Conservation (phyloP, 2,113 vertebrate species). For the Nanorana parkeri region DNA sequence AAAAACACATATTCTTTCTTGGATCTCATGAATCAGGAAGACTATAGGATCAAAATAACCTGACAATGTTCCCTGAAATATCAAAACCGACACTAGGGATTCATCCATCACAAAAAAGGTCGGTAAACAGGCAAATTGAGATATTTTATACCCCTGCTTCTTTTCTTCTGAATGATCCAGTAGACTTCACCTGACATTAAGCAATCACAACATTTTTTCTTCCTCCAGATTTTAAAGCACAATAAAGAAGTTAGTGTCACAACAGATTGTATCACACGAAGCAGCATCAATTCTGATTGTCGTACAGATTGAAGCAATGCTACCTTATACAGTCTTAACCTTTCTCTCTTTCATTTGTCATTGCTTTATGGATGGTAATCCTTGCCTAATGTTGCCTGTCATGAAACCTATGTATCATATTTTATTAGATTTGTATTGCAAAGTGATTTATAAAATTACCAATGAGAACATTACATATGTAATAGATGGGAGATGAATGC, state of each 20-base stretch:
- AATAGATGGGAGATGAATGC: conserved; percentile 51
- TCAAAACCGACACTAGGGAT: conserved; percentile 80
- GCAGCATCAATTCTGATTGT: conserved; percentile 83
- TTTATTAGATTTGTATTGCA: conserved; percentile 71
- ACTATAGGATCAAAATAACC: conserved; percentile 25
- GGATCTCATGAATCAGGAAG: conserved; percentile 13
- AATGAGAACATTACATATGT: conserved; percentile 62
- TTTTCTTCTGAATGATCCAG: conserved; percentile 80
- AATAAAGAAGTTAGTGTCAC: conserved; percentile 86
- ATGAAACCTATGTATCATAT: conserved; percentile 67
- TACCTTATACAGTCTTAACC: conserved; percentile 84
- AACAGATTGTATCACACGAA: conserved; percentile 78
- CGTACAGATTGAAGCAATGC: conserved; percentile 80
- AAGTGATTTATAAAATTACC: conserved; percentile 72
- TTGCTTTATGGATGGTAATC: conserved; percentile 81
- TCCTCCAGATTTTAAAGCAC: conserved; percentile 80
- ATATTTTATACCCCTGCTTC: conserved; percentile 80
- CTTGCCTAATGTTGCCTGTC: conserved; percentile 72
- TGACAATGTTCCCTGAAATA: conserved; percentile 13
- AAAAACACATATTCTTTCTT: background rate
- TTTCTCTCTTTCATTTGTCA: conserved; percentile 87
- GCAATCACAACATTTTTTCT: conserved; percentile 73
- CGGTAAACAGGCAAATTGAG: conserved; percentile 85
- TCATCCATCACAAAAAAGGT: conserved; percentile 84
- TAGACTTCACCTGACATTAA: conserved; percentile 81